Base-by-base conservation (phyloP, 2,797 vertebrate species). In the Neosalanx taihuensis region DNA sequence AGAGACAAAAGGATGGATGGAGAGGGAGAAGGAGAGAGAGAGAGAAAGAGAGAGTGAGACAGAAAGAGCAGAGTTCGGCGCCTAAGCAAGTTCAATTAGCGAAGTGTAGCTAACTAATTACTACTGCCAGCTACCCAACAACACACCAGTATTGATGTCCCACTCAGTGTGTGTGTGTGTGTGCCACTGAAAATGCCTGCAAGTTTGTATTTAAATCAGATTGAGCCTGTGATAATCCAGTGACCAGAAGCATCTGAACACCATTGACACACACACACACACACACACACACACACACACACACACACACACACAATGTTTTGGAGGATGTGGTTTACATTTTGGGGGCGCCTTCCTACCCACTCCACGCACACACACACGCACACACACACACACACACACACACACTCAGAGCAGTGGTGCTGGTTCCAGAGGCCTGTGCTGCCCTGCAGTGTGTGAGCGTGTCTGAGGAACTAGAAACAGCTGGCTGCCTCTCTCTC, bases 401-500 rank as follows among this genome's bases (percentile, higher is more conserved):
- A 58, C 56, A 58, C 56, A 58, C 56, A 58, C 56, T n/a, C 53
- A 56, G 78, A 76, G 78, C 76, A 80, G 62, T 2, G 17, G 77
- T 78, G 79, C 75, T 74, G 76, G 67, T 6, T 1, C 3, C 35
- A 37, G 35, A 37, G 35, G 35, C 6, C 65, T n/a, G 1, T 57
- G 68, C 66, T 63, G 72, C 57, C 33, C 68, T 1, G 2, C 29
- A n/a, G 72, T 71, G 75, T 37, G 41, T n/a, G n/a, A n/a, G n/a
- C n/a, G n/a, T n/a, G n/a, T 75, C 86, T 17, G 70, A 87, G 76
- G 83, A 91, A 90, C 87, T 76, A 70, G 86, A 77, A 90, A 86
- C 89, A 92, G 90, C 90, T 91, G 90, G 81, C 71, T 76, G 82
- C n/a, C n/a, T n/a, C n/a, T n/a, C n/a, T n/a, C n/a, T n/a, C n/a